Evolutionary conservation across 2,888 invertebrate species (phyloP), one percentile per base, ranked within the genome.

Genomic region (Andricus curvator): DNA sequence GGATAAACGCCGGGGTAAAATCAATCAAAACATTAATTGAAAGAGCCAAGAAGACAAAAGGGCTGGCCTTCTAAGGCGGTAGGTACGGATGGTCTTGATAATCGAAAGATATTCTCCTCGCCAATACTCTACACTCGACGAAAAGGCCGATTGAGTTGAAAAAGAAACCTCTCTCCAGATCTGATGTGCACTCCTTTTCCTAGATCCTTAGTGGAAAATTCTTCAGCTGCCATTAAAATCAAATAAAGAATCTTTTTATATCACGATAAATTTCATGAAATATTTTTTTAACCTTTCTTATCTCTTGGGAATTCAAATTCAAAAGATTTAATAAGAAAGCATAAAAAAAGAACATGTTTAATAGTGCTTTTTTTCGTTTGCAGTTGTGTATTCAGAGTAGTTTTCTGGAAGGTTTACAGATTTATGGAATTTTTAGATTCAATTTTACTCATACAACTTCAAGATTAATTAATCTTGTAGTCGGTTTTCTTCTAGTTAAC

Each of bases 1-100:
- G 74, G 74, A 74, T 74, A 82, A 80, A 80, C 80, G 82, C 78
- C 86, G 87, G 88, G 86, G 87, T 88, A 90, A 91, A 92, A 92
- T 92, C 92, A 92, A 92, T 92, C 92, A 92, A 92, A 92, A 91
- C 92, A 91, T 92, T 92, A 92, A 92, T 92, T 92, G 92, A 92
- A 92, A 92, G 92, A 92, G 91, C 89, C 85, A 88, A 87, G 89
- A 91, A 92, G 92, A 92, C 91, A 92, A 92, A 91, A 88, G 89
- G 86, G 82, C 86, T 86, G 84, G 85, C 84, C 86, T 86, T 85
- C 88, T 90, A 89, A 90, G 88, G 87, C 88, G 88, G 86, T 87
- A 85, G 82, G 88, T 86, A 86, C 85, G 88, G 88, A 89, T 87
- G 87, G 88, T 91, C 89, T 90, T 89, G 91, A 91, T 91, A 91